Percentiles rank a stretch among this genome's conserved stretches.
phyloP scores from a whole-genome alignment of 1,140 invertebrate species.

The Microplitis demolitor region DNA sequence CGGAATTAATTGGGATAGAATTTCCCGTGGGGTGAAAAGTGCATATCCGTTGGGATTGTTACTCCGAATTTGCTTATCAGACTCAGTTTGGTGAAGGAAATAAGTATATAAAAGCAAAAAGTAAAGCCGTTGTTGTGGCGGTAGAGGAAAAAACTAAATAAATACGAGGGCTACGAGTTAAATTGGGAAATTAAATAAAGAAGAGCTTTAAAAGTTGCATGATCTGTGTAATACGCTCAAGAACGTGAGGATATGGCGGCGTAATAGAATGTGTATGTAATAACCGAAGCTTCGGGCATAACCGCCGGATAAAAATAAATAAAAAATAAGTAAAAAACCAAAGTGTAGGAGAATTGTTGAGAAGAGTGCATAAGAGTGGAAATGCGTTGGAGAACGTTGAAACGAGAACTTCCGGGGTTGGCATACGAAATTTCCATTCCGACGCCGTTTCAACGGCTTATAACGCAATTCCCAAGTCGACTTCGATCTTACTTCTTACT shows the following conservation, averaged over 20 bases:
- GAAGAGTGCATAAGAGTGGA: constrained; percentile 23
- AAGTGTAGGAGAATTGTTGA: constrained; percentile 40
- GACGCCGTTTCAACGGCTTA: constrained; percentile 7
- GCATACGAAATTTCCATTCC: constrained; percentile 44
- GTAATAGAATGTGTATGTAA: constrained; percentile 59
- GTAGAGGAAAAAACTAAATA: constrained; percentile 16
- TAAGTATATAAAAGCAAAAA: constrained; percentile 30
- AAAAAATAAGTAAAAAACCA: constrained; percentile 6
- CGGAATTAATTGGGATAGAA: constrained; percentile 56
- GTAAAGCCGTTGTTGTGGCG: neutral
- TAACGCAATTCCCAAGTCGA: constrained; percentile 11
- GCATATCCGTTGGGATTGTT: constrained; percentile 29
- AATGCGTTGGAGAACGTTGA: neutral
- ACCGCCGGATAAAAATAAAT: constrained; percentile 10
- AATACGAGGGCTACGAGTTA: constrained; percentile 18
- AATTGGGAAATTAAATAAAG: neutral
- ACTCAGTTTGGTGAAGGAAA: neutral
- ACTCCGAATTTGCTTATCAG: constrained; percentile 34
- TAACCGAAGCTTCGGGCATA: constrained; percentile 42
- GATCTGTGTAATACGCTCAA: constrained; percentile 43
- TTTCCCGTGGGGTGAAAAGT: constrained; percentile 53
- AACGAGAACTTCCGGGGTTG: constrained; percentile 34
- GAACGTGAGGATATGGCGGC: constrained; percentile 39
- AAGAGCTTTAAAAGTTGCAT: constrained; percentile 33
- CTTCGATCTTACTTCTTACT: neutral